Evolutionary conservation across 2,888 invertebrate species (phyloP), one percentile per base, ranked within the genome.

Genomic region (Lasioglossum villosulum): DNA sequence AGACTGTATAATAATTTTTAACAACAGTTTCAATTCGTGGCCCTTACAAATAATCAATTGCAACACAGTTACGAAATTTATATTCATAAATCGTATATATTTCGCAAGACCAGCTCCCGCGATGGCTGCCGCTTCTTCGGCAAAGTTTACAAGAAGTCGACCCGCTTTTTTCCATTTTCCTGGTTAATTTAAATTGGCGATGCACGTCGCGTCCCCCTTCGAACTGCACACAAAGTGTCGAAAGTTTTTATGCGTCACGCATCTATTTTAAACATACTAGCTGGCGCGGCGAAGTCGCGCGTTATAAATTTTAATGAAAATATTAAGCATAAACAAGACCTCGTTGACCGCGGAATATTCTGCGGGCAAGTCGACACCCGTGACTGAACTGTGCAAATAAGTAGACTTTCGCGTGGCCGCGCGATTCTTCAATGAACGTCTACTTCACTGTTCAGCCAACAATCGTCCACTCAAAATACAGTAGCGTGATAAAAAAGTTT

Each of bases 181-280:
- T n/a, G 70, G 79, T 66, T 78, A 84, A 78, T 84, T 82, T 74
- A 80, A 82, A 86, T 86, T 82, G 82, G 3, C 80, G 76, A 85
- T 85, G 85, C 76, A 66, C 56, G 59, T 27, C 78, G 71, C 73
- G 78, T 66, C 72, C 79, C 79, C 76, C 74, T 77, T 59, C 74
- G 85, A 80, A 85, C 85, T 85, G 56, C 56, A 27, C 70, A 34
- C 39, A 79, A 75, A 82, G 66, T 82, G 82, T 85, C 82, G 45
- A 73, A 84, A 86, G 85, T 85, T 86, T 76, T 82, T 77, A 85
- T 34, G 82, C 85, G 79, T 82, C 76, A 85, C 82, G 84, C 80
- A 80, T 70, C 80, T 80, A 71, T 70, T 84, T 86, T 80, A 84
- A 48, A 78, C 75, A 66, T 39, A 56, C 63, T 63, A 39, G 73